A percentile compares a stretch with the other conserved stretches of the same genome.
Evolutionary conservation across 2,797 vertebrate species (phyloP).

Genomic region (Brachyrhaphis roseni): DNA sequence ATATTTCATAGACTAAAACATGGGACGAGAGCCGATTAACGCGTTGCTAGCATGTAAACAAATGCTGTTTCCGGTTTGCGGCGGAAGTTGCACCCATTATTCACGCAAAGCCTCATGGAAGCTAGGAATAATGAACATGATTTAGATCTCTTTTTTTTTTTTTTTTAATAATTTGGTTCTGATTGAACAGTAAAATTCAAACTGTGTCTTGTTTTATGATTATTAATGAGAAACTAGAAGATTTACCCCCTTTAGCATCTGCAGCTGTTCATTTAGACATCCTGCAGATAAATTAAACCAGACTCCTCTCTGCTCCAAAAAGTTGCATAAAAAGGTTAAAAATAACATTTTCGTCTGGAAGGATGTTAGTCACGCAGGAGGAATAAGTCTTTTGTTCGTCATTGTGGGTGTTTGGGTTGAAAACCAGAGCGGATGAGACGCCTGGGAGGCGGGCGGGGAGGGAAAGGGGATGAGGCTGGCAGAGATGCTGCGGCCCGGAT

Average conservation of each 20-base stretch:
- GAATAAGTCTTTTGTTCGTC: slow-evolving; percentile 16
- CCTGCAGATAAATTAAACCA: slow-evolving; percentile 14
- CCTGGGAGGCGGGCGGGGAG: slow-evolving; percentile 21
- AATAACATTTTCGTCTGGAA: slow-evolving; percentile 32
- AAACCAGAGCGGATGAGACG: background rate
- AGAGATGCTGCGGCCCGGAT: slow-evolving; percentile 46
- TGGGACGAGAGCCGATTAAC: too few species aligned
- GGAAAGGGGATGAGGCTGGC: slow-evolving; percentile 47
- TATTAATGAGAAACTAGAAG: slow-evolving; percentile 11
- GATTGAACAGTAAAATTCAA: background rate
- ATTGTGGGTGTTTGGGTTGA: slow-evolving; percentile 2
- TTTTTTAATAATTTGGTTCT: background rate
- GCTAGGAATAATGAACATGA: background rate
- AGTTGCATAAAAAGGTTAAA: slow-evolving; percentile 40
- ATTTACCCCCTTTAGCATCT: background rate
- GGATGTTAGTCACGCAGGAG: slow-evolving; percentile 3
- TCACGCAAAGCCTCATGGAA: too few species aligned
- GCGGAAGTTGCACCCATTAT: too few species aligned
- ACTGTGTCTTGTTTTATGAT: background rate
- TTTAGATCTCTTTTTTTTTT: background rate
- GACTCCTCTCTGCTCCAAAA: slow-evolving; percentile 11
- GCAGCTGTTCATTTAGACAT: slow-evolving; percentile 1
- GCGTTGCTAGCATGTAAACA: too few species aligned
- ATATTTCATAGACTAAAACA: too few species aligned
- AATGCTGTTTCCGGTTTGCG: too few species aligned